Evolutionary conservation across 2,797 vertebrate genomes (phyloP), one percentile per base, ranked within the genome.

Genomic region (Tangara arthus): DNA sequence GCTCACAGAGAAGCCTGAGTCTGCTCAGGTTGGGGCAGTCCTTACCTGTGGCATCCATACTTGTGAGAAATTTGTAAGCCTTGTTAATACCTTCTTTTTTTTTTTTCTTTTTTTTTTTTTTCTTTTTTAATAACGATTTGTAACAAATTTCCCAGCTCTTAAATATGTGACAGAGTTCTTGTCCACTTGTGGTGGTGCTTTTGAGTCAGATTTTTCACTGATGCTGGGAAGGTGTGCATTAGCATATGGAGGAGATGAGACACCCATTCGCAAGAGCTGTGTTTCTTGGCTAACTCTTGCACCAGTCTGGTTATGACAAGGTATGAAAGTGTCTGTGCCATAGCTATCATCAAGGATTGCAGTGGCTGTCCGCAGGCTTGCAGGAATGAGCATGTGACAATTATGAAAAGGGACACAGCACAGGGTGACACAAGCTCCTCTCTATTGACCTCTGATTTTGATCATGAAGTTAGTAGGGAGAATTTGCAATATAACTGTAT

Each of bases 201-300:
- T 50, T 4, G 2, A 72, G 28, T 35, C 47, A n/a, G 37, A 15
- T 42, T 77, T 68, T 77, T 83, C 59, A 76, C 30, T 59, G 9
- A 27, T 0, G 0, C 27, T 56, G 55, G 28, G 73, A 66, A 50
- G 50, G 64, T 60, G 46, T 28, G 12, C 3, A 0, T 64, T 55
- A 72, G 35, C 41, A 5, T 12, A 34, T 60, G 52, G 30, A 76
- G 26, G n/a, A 63, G 44, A 80, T 46, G 49, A 91, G 35, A 56
- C 19, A 42, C n/a, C 21, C 41, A 5, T 87, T 68, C 69, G 47
- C 55, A 69, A 69, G 46, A 87, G 42, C 46, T 69, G 46, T 7
- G 4, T 72, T 87, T 81, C 60, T 44, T 84, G 56, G 65, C 46
- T 52, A 35, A 47, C 12, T 73, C 91, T 68, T 65, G 52, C 34